Base-by-base conservation (phyloP, 1,140 invertebrate species). In the Drosophila varians region DNA sequence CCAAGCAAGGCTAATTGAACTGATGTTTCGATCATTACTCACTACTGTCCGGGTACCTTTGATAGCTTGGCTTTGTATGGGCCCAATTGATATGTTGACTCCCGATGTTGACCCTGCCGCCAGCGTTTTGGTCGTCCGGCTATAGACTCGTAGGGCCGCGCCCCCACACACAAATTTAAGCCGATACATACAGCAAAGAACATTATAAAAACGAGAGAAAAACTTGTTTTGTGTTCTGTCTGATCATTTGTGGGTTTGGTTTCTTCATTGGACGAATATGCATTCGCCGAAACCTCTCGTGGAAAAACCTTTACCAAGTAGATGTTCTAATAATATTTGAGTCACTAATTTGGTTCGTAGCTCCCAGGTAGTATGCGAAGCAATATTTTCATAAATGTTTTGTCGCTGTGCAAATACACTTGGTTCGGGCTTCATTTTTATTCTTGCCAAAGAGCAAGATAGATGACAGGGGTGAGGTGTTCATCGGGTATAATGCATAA, bases 191-290 rank as follows among this genome's bases (percentile, higher is more conserved):
- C 21, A 2, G 21, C 28, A 25, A 40, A 11, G 19, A 31, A 61
- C 64, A 68, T 66, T 68, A 7, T 6, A 34, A 34, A 21, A 31
- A n/a, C 21, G 53, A 36, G 8, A 52, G 46, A 53, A 12, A 66
- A 68, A 68, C 64, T 53, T 53, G 64, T 66, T 68, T 66, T 66
- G 45, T 48, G 25, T 11, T 19, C 34, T 19, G 36, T 21, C 57
- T 31, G 60, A 14, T 26, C 53, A 68, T 26, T 66, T 66, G 66
- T 68, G 6, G 26, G 26, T 66, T 75, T 21, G 56, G 58, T 54
- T 79, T 75, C 75, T 65, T 71, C 76, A 79, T 80, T 79, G 80
- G 76, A 64, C 76, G n/a, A n/a, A n/a, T n/a, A n/a, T n/a, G n/a
- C n/a, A n/a, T n/a, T n/a, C n/a, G n/a, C n/a, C n/a, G n/a, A n/a